Percentiles rank a stretch among this genome's conserved stretches.
phyloP scores from a whole-genome alignment of 2,113 vertebrate genomes.

The Baryphthengus martii region DNA sequence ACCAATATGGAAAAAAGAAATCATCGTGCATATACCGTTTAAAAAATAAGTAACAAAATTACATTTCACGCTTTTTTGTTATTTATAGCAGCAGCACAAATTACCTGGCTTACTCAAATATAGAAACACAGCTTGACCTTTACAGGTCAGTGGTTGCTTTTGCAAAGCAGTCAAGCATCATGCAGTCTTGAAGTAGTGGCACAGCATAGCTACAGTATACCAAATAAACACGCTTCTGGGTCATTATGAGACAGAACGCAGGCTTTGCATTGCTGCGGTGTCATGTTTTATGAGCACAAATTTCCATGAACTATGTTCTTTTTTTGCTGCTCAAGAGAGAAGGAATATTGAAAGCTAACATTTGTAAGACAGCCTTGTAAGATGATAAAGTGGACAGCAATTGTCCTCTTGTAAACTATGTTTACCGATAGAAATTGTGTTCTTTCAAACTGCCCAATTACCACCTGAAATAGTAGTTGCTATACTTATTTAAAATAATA shows the following conservation, averaged over 20 bases:
- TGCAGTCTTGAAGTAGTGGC: not conserved
- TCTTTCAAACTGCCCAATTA: not conserved
- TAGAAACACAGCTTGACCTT: not conserved
- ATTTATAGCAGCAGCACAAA: not conserved
- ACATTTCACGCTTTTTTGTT: not conserved
- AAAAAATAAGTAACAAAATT: not conserved
- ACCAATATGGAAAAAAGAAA: not conserved
- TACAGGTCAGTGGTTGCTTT: not conserved
- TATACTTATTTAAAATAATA: not conserved
- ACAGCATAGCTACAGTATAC: not conserved
- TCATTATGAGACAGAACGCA: not conserved
- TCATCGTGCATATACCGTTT: not conserved
- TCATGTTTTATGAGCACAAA: not conserved
- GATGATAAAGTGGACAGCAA: not conserved
- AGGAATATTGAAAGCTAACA: not conserved
- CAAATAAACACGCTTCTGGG: not conserved
- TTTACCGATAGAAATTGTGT: not conserved
- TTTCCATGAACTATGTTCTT: not conserved
- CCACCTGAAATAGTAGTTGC: not conserved
- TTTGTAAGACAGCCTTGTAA: not conserved
- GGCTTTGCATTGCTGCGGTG: not conserved
- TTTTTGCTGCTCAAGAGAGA: not conserved
- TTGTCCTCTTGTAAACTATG: not conserved
- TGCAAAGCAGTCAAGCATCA: not conserved
- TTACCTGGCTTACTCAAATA: slow-evolving; percentile 25